Base-by-base conservation (phyloP, 2,797 vertebrate species). In the Cyprinella venusta region DNA sequence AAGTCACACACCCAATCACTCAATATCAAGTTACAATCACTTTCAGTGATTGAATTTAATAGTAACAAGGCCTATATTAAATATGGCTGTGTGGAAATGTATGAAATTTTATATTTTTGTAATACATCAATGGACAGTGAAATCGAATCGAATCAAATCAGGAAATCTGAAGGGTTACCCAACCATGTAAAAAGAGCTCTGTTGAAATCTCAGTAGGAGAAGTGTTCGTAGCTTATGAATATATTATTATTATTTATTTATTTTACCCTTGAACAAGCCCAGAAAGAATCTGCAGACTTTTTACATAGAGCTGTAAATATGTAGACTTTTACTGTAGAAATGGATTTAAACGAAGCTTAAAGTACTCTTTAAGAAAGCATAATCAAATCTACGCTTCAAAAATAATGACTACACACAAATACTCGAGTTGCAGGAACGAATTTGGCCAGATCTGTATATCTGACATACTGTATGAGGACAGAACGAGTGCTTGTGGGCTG, bases 251-350 rank as follows among this genome's bases (percentile, higher is more conserved):
- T 18, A 18, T 30, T 8, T 18, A 12, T 50, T 8, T 4, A 12
- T 30, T 26, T 30, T 24, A 64, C 9, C 6, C 16, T 48, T 63
- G 40, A 76, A 77, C 75, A 48, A 42, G 59, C 24, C 75, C 38
- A 63, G 75, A 77, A 24, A 77, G 9, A 77, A 33, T 19, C 56
- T 45, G 75, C 13, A 63, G 75, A 40, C 13, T 16, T 45, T 45
- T 48, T 42, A 42, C 40, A 42, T 10, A 10, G 40, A 42, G 3
- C 9, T 42, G 40, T 42, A 42, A 0, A 2, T 10, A 42, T 42
- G 40, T 42, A 42, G 40, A 42, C 40, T 10, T 42, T 42, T 42
- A 42, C 40, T 10, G 9, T 42, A 42, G 40, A 40, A 40, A 40
- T 40, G 26, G 18, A 21, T 72, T 72, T 71, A 0, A 71, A 4